Percentiles rank a stretch among this genome's conserved stretches.
phyloP scores from a whole-genome alignment of 1,140 invertebrate species.

The Aphidius ervi region DNA sequence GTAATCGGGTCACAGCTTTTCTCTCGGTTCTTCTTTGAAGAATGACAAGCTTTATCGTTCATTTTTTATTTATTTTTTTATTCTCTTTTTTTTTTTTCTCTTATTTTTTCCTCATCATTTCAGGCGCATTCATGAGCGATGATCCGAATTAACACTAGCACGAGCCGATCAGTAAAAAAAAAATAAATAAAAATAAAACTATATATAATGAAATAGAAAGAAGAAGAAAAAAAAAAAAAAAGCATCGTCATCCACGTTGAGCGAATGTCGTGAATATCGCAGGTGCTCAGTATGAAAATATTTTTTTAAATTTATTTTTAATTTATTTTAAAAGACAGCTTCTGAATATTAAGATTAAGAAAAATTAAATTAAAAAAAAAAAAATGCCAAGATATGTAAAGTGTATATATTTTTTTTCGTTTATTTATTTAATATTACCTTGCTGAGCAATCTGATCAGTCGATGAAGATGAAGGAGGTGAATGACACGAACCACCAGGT shows the following conservation, averaged over 20 bases:
- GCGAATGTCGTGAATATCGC: constrained; percentile 3
- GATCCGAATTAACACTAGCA: constrained; percentile 19
- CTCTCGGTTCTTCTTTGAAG: no score
- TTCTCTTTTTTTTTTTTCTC: constrained; percentile 6
- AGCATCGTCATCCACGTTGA: neutral
- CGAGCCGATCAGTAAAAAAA: neutral
- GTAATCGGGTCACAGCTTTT: constrained; percentile 4
- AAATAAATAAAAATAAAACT: no score
- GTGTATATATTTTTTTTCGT: neutral
- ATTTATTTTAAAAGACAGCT: neutral
- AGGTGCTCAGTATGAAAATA: constrained; percentile 9
- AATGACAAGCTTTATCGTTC: neutral
- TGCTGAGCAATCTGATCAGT: constrained; percentile 35
- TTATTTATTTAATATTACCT: constrained; percentile 30
- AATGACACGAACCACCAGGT: constrained; percentile 30
- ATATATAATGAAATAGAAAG: no score
- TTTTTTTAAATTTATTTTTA: no score
- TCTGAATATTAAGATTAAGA: neutral
- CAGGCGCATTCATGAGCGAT: constrained; percentile 11
- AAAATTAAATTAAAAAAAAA: neutral
- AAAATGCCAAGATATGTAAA: neutral
- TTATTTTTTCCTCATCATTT: neutral
- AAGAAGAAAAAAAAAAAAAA: no score
- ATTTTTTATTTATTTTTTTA: constrained; percentile 1
- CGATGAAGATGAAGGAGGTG: constrained; percentile 26